Percentiles rank a stretch among this genome's conserved stretches.
Conservation (phyloP, 1,140 invertebrate genomes). For the Diorhabda elongata region DNA sequence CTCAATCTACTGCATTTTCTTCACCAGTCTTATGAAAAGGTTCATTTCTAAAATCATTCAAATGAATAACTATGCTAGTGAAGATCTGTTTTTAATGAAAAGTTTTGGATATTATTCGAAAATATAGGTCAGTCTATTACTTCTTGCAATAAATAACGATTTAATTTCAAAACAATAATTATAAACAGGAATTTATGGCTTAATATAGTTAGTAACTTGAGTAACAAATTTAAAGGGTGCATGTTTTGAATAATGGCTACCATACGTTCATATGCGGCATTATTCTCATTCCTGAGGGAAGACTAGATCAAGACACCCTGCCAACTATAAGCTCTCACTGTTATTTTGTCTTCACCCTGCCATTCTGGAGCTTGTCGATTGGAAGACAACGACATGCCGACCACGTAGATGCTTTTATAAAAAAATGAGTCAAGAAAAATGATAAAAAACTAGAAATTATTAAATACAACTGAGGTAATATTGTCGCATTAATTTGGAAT, state of each 20-base stretch:
- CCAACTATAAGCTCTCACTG: constrained; percentile 14
- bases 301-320: constrained; percentile 28
- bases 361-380: constrained; percentile 4
- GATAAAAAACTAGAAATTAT: too few relatives aligned
- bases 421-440: too few relatives aligned
- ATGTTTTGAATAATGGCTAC: constrained; percentile 33
- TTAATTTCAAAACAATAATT: constrained; percentile 27
- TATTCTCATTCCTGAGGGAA: constrained; percentile 31
- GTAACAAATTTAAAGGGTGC: constrained; percentile 34
- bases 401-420: too few relatives aligned
- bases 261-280: constrained; percentile 32
- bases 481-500: too few relatives aligned
- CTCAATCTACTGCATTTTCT: too few relatives aligned
- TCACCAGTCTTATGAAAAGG: too few relatives aligned
- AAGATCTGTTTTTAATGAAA: too few relatives aligned
- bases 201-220: constrained; percentile 34
- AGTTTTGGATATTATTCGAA: neutral
- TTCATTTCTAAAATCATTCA: too few relatives aligned
- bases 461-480: too few relatives aligned
- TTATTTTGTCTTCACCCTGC: neutral
- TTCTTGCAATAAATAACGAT: constrained; percentile 10
- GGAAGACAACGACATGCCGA: too few relatives aligned
- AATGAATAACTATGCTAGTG: too few relatives aligned
- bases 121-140: neutral
- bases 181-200: constrained; percentile 32